Base-by-base conservation (phyloP, 2,888 invertebrate species). In the Smittia sp. region DNA sequence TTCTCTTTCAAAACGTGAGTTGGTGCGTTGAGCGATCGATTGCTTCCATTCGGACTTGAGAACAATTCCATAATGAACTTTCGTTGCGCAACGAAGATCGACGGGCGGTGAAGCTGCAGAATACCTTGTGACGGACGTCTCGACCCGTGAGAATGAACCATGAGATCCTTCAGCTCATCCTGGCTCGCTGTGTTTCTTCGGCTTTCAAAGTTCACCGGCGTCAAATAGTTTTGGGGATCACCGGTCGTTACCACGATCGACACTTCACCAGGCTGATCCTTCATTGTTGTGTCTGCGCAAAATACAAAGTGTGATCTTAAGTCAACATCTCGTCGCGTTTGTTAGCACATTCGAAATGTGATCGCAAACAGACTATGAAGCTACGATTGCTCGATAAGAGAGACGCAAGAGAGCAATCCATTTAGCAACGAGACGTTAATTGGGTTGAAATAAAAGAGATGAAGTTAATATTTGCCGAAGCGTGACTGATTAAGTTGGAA, bases 11-110 rank as follows among this genome's bases (percentile, higher is more conserved):
- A 11, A 25, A 20, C 65, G 4, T 13, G 20, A 9, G 41, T 18
- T 0, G 41, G 25, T n/a, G 46, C n/a, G 20, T 73, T 65, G 1
- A 73, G n/a, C 0, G 73, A 73, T 25, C 46, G 9, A 6, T 2
- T 52, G 18, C 73, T 73, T 13, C 65, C 65, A 25, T 41, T 41
- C 1, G n/a, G 41, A 7, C 73, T 65, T 4, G 63, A 1, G 22
- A 73, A 65, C 24, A 73, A 65, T 13, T 73, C 73, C 18, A 73
- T 63, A 1, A 73, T 73, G 11, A 73, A 73, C 11, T 65, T 73
- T 11, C 65, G 39, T 15, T 73, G 73, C 2, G 73, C 65, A 0
- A 73, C 25, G 6, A 73, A 65, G 1, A 38, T 20, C 13, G 72
- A 62, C 1, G 72, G 72, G 3, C 66, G 38, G 18, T 66, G 66